Evolutionary conservation across 1,140 invertebrate genomes (phyloP).

Genomic region (Lepidostoma basale): DNA sequence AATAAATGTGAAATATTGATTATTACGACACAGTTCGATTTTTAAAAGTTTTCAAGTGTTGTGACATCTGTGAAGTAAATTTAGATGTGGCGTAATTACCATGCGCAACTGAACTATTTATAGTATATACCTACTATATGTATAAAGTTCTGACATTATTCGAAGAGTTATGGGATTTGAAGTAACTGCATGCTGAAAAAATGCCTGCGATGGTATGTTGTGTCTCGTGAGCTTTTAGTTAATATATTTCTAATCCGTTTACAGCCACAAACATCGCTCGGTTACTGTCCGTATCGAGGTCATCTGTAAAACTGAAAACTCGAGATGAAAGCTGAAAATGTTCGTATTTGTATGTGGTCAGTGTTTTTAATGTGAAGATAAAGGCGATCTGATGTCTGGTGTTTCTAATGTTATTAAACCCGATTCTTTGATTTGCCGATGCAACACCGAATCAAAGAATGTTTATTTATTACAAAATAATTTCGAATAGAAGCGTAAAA

Average conservation of each 20-base stretch:
- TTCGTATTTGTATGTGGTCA: too few species aligned
- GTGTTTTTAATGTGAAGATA: too few species aligned
- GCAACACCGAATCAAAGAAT: too few species aligned
- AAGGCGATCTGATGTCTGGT: too few species aligned
- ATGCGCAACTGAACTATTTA: slow-evolving; percentile 14
- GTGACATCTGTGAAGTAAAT: slow-evolving; percentile 14
- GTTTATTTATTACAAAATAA: too few species aligned
- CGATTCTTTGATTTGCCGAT: too few species aligned
- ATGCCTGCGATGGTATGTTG: slow-evolving; percentile 42
- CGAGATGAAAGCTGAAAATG: background rate
- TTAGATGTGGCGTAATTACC: slow-evolving; percentile 15
- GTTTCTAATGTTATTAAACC: too few species aligned
- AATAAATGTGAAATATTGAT: too few species aligned
- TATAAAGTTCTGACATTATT: background rate
- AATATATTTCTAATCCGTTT: background rate
- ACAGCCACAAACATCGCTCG: background rate
- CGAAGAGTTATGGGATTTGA: slow-evolving; percentile 8
- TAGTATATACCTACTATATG: background rate
- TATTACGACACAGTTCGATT: background rate
- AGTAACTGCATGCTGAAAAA: slow-evolving; percentile 43
- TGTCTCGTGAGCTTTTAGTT: background rate
- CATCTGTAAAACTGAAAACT: background rate
- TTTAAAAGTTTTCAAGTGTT: background rate
- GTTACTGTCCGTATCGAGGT: background rate
- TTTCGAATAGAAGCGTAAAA: too few species aligned